Evolutionary conservation across 2,113 vertebrate genomes (phyloP), one percentile per base, ranked within the genome.

Genomic region (Burhinus oedicnemus): DNA sequence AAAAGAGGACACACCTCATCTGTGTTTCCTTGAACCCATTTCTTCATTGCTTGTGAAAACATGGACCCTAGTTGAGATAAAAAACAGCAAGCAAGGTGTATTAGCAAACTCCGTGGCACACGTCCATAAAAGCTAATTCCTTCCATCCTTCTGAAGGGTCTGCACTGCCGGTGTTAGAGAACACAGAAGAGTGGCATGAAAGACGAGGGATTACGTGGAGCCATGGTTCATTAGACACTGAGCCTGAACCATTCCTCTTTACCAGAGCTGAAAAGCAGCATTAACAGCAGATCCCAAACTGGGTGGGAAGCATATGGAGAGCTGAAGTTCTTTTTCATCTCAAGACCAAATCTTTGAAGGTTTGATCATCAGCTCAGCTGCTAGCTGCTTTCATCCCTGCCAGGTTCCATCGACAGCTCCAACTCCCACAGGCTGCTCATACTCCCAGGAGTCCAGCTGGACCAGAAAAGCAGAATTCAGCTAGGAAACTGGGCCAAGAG

Each of bases 21-120:
- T 38, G 99, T 98, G 95, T 97, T 99, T 96, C 99, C 99, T 97
- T 99, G 99, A 74, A 99, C 99, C 99, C 99, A 99, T 96, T 99
- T 99, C 98, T 99, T 99, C 99, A 99, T 99, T 79, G 99, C 99
- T 98, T 99, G 98, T 96, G 99, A 99, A 98, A 99, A 99, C 98
- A 99, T 99, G 93, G 98, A 99, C 96, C 99, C 99, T 99, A 94
- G 74, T 54, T 12, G 54, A 93, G 88, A 90, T 15, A 93, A 47
- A 94, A 68, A 71, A 51, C 60, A 94, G 42, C 70, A 93, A 62
- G 16, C 15, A 68, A 83, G 45, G 21, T 38, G 1, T 12, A 51
- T 95, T 44, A 93, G 91, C 70, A 80, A 66, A 54, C 66, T 55
- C 57, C 36, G 62, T 27, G 15, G 38, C 44, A 64, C 34, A 38